Evolutionary conservation across 2,113 vertebrate species (phyloP), one percentile per base, ranked within the genome.

Genomic region (Macroglossus sobrinus): DNA sequence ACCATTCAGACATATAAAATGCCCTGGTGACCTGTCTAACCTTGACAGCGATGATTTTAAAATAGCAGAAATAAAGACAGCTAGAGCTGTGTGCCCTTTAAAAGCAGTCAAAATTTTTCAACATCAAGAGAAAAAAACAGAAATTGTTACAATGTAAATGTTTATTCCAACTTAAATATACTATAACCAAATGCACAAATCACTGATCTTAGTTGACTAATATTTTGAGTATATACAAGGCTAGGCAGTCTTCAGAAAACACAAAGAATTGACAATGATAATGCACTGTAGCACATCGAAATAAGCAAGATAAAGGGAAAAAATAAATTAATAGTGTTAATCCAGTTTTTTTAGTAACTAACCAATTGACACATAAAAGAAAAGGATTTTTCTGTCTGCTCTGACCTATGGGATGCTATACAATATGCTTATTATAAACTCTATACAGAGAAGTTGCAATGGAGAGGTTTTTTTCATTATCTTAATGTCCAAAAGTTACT

Each of bases 311-410:
- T 84, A 68, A 96, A 66, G n/a, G 53, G 35, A 14, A 40, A 40
- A 93, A 97, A 84, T 72, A 84, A 93, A 79, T 79, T 87, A 92
- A 43, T 84, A 72, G 74, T 38, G 7, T 64, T 87, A 74, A 57
- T 50, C 28, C 59, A 38, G 66, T 96, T 96, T 84, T 61, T 59
- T 94, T 89, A 75, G 53, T 74, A 96, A 92, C 91, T 76, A 87
- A 63, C 38, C n/a, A 59, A 81, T 19, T 66, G 55, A 90, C n/a
- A 66, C 14, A 45, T 81, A 71, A 93, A 90, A 26, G 18, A 66
- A 72, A 53, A 57, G 35, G 7, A 21, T 38, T 26, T 74, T 33
- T 74, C 43, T 79, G 61, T 68, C 22, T 79, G 30, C 33, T 78
- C 24, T 88, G 55, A 89, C 50, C 28, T 85, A 80, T 28, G 30